A percentile compares a stretch with the other conserved stretches of the same genome.
Conservation (phyloP, 2,797 vertebrate species). For the Neosilurus mollespiculum region DNA sequence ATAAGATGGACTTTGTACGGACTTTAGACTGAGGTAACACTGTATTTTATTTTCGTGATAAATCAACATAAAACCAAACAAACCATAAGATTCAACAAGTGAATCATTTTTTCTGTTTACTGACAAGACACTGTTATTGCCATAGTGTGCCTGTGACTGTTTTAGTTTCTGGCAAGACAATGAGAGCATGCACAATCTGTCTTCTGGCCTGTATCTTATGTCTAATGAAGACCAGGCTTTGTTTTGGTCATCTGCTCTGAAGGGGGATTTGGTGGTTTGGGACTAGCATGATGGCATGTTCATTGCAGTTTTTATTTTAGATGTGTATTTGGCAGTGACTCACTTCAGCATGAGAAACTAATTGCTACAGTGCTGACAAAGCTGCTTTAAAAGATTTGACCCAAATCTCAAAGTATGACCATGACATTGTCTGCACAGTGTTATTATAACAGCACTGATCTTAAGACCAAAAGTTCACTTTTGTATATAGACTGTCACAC, state of each 20-base stretch:
- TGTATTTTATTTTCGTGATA: background rate
- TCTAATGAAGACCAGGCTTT: slow-evolving; percentile 50
- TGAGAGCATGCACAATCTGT: slow-evolving; percentile 40
- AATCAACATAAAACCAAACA: slow-evolving; percentile 25
- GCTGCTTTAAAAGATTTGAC: slow-evolving; percentile 38
- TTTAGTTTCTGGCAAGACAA: slow-evolving; percentile 41
- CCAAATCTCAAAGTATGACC: slow-evolving; percentile 24
- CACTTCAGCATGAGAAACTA: slow-evolving; percentile 48
- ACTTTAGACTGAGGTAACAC: background rate
- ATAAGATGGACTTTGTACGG: background rate
- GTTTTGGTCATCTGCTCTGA: slow-evolving; percentile 43
- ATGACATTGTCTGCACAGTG: slow-evolving; percentile 29
- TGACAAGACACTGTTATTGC: slow-evolving; percentile 28
- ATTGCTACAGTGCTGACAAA: slow-evolving; percentile 49
- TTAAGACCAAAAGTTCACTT: slow-evolving; percentile 2
- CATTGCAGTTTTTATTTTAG: slow-evolving; percentile 46
- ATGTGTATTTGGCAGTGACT: slow-evolving; percentile 46
- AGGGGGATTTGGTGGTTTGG: slow-evolving; percentile 49
- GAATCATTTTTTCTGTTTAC: slow-evolving; percentile 44
- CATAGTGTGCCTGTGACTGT: slow-evolving; percentile 36
- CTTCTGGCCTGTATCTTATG: slow-evolving; percentile 43
- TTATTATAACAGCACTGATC: slow-evolving; percentile 20
- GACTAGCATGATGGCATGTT: slow-evolving; percentile 46
- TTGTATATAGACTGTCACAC: slow-evolving; percentile 8
- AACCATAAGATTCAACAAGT: slow-evolving; percentile 14